Evolutionary conservation across 2,113 vertebrate genomes (phyloP), one percentile per base, ranked within the genome.

Genomic region (Corythornis madagascariensis): DNA sequence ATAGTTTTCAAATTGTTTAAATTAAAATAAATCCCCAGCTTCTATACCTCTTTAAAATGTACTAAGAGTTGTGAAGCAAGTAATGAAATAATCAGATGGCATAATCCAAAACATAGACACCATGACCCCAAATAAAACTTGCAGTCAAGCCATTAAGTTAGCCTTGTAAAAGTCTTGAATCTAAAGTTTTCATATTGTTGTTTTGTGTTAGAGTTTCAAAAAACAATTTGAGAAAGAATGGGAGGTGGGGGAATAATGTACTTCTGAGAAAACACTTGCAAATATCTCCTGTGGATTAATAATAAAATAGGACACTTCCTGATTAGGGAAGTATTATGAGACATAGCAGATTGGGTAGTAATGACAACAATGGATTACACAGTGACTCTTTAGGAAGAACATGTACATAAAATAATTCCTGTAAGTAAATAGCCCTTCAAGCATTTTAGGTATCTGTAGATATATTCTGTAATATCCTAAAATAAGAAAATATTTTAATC

Each of bases 261-360:
- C 67, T 93, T 92, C 20, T 48, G 82, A 83, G 59, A 79, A 87
- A 84, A 81, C 16, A 80, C 59, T 95, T 94, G 9, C 35, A 74
- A 69, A 89, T 70, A 79, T 70, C 66, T 89, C 77, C 25, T 52
- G 42, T 85, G 81, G 89, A 91, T 96, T 95, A 93, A 83, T 93
- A 45, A 90, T 92, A 73, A 96, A 96, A 94, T 87, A 90, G 92
- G 92, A 63, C 89, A 83, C 47, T 95, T 93, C 84, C 89, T 89
- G 92, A 95, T 95, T 91, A 93, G 74, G 60, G 61, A 89, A 90
- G 94, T 52, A 94, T 92, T 95, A 95, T 52, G 45, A 92, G 84
- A 84, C 63, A 18, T 61, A 91, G 83, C 67, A 88, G 86, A 90
- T 35, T 90, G 78, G n/a, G 47, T 82, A 76, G 56, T 66, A 95